Percentiles rank a stretch among this genome's conserved stretches.
Evolutionary conservation across 2,113 vertebrate species (phyloP).

Genomic region (Alosa alosa): DNA sequence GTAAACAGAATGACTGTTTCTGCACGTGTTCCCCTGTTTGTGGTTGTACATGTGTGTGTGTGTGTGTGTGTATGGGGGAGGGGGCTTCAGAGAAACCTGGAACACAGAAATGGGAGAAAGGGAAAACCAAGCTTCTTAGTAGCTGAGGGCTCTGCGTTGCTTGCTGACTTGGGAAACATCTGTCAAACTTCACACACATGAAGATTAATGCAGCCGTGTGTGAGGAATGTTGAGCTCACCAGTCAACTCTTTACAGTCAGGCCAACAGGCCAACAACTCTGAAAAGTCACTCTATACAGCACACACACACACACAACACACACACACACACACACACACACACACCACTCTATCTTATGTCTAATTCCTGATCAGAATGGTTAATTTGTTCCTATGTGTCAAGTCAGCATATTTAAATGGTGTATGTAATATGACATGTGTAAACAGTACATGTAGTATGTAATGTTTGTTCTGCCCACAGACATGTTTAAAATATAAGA

Average conservation of each 20-base stretch:
- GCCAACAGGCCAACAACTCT: conserved; percentile 3
- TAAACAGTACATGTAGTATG: too few species aligned
- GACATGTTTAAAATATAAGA: neutral
- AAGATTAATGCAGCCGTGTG: conserved; percentile 64
- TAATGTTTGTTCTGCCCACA: neutral
- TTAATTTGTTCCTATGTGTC: too few species aligned
- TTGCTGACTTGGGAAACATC: conserved; percentile 65
- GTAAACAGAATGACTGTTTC: neutral
- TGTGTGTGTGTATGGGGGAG: neutral
- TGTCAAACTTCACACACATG: conserved; percentile 48
- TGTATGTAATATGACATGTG: too few species aligned
- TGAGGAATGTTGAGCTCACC: conserved; percentile 52
- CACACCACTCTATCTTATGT: neutral
- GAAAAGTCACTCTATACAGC: conserved; percentile 49
- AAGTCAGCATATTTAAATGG: too few species aligned
- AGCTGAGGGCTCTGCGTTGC: conserved; percentile 39
- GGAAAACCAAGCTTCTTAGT: conserved; percentile 52
- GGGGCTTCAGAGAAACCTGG: conserved; percentile 1
- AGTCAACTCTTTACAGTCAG: conserved; percentile 40
- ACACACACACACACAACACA: neutral
- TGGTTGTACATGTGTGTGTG: neutral
- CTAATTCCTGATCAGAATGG: too few species aligned
- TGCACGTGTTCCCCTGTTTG: neutral
- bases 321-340: neutral
- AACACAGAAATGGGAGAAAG: conserved; percentile 40